These are phyloP conservation scores for Leptinotarsa texana DNA, from an alignment of 1,140 invertebrate genomes.

Conservation along the genomic window DNA sequence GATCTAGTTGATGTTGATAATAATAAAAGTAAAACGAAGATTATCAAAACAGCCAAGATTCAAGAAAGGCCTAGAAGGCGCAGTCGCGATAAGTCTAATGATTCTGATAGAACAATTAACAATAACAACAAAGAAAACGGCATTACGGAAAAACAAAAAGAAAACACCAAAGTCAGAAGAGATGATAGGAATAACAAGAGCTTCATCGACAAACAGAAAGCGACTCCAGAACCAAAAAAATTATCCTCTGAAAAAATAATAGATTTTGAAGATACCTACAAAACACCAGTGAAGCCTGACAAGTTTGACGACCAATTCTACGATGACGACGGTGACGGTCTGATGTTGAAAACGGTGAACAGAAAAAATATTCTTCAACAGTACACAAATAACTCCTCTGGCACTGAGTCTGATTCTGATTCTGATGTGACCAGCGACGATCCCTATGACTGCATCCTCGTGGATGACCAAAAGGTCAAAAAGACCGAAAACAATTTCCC, in stretches of 20 bases:
- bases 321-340: slow-evolving; percentile 64
- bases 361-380: slow-evolving; percentile 70
- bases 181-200: slow-evolving; percentile 41
- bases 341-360: slow-evolving; percentile 67
- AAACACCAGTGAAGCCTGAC: slow-evolving; percentile 55
- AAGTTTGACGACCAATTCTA: slow-evolving; percentile 65
- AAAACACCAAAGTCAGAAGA: slow-evolving; percentile 9
- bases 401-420: slow-evolving; percentile 58
- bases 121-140: slow-evolving; percentile 37
- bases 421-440: slow-evolving; percentile 69
- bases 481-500: slow-evolving; percentile 48
- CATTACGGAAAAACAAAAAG: slow-evolving; percentile 19
- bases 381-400: slow-evolving; percentile 64
- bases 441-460: slow-evolving; percentile 74
- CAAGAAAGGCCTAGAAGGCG: slow-evolving; percentile 31
- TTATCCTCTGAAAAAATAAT: slow-evolving; percentile 53
- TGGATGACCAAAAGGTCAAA: slow-evolving; percentile 66
- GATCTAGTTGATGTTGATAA: slow-evolving; percentile 73
- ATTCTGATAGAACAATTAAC: slow-evolving; percentile 53
- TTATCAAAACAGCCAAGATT: slow-evolving; percentile 35
- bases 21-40: slow-evolving; percentile 54
- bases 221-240: slow-evolving; percentile 52
- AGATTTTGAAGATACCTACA: slow-evolving; percentile 38
- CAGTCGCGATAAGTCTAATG: slow-evolving; percentile 51
- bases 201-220: slow-evolving; percentile 43